Conservation (phyloP, 2,113 vertebrate species). For the Potamarius usumacintae region DNA sequence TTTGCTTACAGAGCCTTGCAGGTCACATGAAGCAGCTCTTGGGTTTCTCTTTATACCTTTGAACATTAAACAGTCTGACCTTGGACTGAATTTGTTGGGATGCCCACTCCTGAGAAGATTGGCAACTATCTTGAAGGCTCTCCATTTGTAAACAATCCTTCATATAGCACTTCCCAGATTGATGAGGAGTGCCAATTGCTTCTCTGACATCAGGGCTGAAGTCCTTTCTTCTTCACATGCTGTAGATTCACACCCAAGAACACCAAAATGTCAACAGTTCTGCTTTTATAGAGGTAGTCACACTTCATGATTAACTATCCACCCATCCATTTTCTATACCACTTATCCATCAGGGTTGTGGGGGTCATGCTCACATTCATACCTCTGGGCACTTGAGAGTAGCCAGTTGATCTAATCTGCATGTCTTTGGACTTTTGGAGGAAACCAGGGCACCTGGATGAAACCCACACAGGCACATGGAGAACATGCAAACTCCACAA, state of each 20-base stretch:
- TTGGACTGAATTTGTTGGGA: background rate
- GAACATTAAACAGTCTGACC: background rate
- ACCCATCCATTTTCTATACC: no score
- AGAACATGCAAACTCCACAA: no score
- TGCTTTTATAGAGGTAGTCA: background rate
- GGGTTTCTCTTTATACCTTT: background rate
- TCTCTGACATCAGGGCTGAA: background rate
- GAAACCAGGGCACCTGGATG: no score
- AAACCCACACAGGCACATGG: no score
- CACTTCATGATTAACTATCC: background rate
- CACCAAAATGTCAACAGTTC: background rate
- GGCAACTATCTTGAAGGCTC: background rate
- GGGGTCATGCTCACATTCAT: no score
- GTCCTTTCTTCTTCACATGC: background rate
- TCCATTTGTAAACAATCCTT: no score
- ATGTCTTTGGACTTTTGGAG: no score
- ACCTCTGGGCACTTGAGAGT: no score
- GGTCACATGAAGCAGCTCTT: background rate
- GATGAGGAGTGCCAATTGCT: background rate
- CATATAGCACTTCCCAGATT: background rate
- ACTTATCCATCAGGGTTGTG: no score
- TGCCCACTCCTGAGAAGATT: background rate
- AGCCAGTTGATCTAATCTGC: no score
- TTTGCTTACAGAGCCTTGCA: background rate
- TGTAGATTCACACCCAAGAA: background rate